Evolutionary conservation across 2,888 invertebrate species (phyloP).

Genomic region (Dilophus febrilis): DNA sequence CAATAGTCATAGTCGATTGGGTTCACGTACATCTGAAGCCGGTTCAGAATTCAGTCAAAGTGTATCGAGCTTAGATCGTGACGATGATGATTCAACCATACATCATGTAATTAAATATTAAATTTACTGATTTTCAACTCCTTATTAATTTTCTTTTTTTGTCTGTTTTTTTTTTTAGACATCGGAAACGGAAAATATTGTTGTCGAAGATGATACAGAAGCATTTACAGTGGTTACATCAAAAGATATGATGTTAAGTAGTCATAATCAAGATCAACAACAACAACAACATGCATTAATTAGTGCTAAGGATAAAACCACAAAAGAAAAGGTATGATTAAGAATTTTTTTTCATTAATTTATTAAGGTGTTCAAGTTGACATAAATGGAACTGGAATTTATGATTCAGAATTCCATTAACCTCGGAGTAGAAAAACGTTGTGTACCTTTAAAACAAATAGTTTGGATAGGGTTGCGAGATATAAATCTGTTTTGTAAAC

Average conservation of each 20-base stretch:
- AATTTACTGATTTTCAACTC: not conserved
- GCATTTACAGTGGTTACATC: slow-evolving; percentile 15
- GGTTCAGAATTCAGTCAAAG: slow-evolving; percentile 53
- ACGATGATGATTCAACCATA: slow-evolving; percentile 40
- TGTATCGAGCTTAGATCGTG: slow-evolving; percentile 74
- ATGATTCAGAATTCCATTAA: too few relatives aligned
- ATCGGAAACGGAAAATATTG: slow-evolving; percentile 6
- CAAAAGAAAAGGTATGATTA: slow-evolving; percentile 55
- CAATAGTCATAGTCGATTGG: slow-evolving; percentile 30
- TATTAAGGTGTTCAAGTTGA: too few relatives aligned
- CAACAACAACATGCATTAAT: too few relatives aligned
- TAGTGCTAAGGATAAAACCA: slow-evolving; percentile 55
- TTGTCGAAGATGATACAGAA: not conserved
- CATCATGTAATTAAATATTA: slow-evolving; percentile 14
- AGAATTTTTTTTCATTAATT: too few relatives aligned
- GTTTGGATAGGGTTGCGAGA: too few relatives aligned
- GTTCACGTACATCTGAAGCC: slow-evolving; percentile 41
- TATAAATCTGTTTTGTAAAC: too few relatives aligned
- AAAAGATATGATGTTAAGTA: slow-evolving; percentile 19
- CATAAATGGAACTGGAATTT: too few relatives aligned
- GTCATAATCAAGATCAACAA: slow-evolving; percentile 21
- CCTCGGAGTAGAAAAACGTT: too few relatives aligned
- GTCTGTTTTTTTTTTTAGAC: not conserved
- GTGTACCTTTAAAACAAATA: too few relatives aligned
- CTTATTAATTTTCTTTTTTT: not conserved